Conservation (phyloP, 2,888 invertebrate genomes). For the Clitarchus hookeri region DNA sequence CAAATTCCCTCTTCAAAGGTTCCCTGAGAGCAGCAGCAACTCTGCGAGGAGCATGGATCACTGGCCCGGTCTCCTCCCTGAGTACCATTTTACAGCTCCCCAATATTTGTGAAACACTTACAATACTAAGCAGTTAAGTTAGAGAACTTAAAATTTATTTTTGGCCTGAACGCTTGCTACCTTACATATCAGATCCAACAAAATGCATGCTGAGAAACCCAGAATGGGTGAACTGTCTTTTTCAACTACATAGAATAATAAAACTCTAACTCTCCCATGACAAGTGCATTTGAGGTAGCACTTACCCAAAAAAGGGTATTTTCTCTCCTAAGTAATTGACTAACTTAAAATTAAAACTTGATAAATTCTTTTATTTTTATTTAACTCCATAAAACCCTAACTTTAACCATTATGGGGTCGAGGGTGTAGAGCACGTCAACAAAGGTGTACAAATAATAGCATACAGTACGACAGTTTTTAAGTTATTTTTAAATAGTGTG, state of each 20-base stretch:
- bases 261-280: background rate
- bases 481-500: no score
- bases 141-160: background rate
- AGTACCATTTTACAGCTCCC: background rate
- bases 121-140: background rate
- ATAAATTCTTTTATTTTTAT: background rate
- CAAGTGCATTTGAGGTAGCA: background rate
- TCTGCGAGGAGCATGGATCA: background rate
- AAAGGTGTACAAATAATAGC: no score
- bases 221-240: background rate
- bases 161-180: background rate
- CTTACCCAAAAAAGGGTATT: background rate
- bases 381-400: no score
- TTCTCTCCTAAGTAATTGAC: background rate
- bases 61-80: background rate
- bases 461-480: no score
- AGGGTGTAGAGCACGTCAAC: no score
- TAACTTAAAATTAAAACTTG: background rate
- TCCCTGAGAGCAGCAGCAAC: slow-evolving; percentile 14
- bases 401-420: no score
- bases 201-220: background rate
- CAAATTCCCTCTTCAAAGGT: background rate
- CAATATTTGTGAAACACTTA: background rate
- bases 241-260: background rate
- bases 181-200: background rate